Base-by-base conservation (phyloP, 2,113 vertebrate species). In the Oncorhynchus gorbuscha region DNA sequence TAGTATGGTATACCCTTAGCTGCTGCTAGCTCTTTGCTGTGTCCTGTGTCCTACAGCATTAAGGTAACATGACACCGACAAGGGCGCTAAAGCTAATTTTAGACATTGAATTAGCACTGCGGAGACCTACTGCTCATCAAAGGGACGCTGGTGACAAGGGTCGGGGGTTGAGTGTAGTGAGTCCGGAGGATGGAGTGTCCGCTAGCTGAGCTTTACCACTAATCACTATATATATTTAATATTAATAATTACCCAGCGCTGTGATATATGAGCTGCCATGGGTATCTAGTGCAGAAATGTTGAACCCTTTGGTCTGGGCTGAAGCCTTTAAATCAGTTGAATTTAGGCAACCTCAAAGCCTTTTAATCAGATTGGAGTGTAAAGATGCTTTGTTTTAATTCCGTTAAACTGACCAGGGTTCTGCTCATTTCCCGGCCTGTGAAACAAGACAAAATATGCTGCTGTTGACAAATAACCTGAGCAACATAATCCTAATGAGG, bases 401-500 rank as follows among this genome's bases (percentile, higher is more conserved):
- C 65, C 67, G 49, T 75, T 75, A 79, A 70, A 59, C 24, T 16
- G 3, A 55, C 51, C 14, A 65, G 48, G 24, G 67, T 48, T 30
- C 20, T n/a, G 71, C 73, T 49, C 72, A 59, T 73, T 74, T 77
- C 76, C 35, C 61, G 71, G 16, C 24, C 55, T 30, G 71, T 75
- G 76, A 81, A 81, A 49, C 77, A 77, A 59, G 59, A 14, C n/a
- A 69, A 78, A 79, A 71, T 67, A 66, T 81, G 68, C 67, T 59
- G 69, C 69, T 68, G 69, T 71, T 68, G 35, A 24, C 67, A 73
- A 76, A 69, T 76, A 68, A 68, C 74, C 30, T 62, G 24, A 13
- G 16, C 32, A 39, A 76, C 45, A 51, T 48, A 26, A 77, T 77
- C 39, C 87, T 90, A 90, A 92, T 90, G 90, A 91, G 85, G 86